These are phyloP conservation scores for Sorex maritimensis DNA, from an alignment of 2,797 vertebrate genomes.

Conservation along the genomic window DNA sequence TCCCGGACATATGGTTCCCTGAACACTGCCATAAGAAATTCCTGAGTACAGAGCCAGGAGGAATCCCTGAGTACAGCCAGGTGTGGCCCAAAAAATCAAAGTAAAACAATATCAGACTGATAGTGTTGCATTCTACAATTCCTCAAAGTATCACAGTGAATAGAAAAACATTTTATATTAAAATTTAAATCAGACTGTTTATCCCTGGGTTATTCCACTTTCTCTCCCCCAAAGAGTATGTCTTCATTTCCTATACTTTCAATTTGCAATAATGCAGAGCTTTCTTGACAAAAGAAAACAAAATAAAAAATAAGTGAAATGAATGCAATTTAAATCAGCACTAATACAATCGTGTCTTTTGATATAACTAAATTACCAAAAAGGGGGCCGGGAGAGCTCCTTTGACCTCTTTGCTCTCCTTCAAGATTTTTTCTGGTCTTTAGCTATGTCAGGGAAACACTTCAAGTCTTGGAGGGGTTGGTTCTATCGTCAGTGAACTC, in stretches of 20 bases:
- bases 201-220: too few species aligned
- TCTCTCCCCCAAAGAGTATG: too few species aligned
- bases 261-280: too few species aligned
- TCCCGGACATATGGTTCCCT: too few species aligned
- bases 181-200: background rate
- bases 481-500: constrained; percentile 71
- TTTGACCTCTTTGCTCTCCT: background rate
- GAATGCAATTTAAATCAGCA: constrained; percentile 7
- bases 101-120: background rate
- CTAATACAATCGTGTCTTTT: background rate
- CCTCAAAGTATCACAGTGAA: background rate
- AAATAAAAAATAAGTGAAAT: too few species aligned
- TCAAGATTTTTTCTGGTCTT: constrained; percentile 32
- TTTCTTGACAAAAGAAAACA: too few species aligned
- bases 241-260: too few species aligned
- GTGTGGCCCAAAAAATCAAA: too few species aligned
- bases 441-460: background rate
- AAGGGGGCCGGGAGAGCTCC: background rate
- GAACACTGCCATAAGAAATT: too few species aligned
- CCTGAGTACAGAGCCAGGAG: too few species aligned
- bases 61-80: too few species aligned
- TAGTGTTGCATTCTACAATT: background rate
- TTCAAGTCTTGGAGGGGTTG: constrained; percentile 41
- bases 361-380: constrained; percentile 43
- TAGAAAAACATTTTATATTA: constrained; percentile 15